Evolutionary conservation across 2,797 vertebrate genomes (phyloP), one percentile per base, ranked within the genome.

Genomic region (Trachops cirrhosus): DNA sequence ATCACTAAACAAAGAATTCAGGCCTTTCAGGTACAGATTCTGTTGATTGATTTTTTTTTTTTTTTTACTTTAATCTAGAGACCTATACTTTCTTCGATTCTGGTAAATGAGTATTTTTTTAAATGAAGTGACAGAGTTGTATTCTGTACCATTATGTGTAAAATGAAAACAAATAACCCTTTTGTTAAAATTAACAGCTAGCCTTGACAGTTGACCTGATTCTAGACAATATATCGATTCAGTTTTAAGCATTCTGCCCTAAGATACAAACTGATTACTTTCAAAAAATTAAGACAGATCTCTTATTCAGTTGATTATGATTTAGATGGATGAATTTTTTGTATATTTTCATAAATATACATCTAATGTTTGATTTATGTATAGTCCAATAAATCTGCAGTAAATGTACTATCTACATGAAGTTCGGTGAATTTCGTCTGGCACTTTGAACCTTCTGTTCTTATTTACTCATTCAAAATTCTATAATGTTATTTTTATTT

Each of bases 21-120:
- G 62, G 39, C 97, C 97, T 94, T 98, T 96, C 98, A 96, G 98
- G 98, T 98, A 98, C 64, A 86, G 68, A 95, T 48, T 59, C 2
- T 91, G 11, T 82, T 96, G 67, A 26, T 59, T 77, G 5, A 9
- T 70, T 94, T 6, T 1, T 34, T 46, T 75, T 24, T 37, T 94
- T 89, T 34, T 1, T 34, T 46, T 75, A 34, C 41, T 94, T 89
- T 34, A 83, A 16, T 73, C 57, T 96, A n/a, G 37, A 88, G 68
- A 73, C 46, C 68, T 85, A 16, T 97, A 26, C 32, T 67, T 70
- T 62, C 39, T 22, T 67, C 21, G 1, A 12, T 52, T 57, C 14
- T 52, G 48, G 0, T 94, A 96, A 84, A 77, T 64, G 8, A 67
- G 6, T 29, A 4, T 41, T 18, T 94, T 93, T 83, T 24, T 21